Base-by-base conservation (phyloP, 2,888 invertebrate species). In the Xestia ashworthii region DNA sequence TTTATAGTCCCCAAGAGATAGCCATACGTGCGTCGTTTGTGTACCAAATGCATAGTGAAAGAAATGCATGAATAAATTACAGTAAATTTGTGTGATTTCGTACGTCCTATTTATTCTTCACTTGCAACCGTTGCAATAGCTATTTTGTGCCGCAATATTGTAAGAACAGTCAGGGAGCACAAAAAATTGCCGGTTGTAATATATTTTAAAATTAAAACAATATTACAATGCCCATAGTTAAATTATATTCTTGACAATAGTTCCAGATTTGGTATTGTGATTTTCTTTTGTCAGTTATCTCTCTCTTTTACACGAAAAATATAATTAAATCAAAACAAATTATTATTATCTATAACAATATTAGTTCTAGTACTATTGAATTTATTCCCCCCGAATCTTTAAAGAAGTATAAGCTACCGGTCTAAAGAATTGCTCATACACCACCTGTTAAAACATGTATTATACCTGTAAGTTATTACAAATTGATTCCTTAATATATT, bases 381-480 rank as follows among this genome's bases (percentile, higher is more conserved):
- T 66, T 58, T 70, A 67, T 68, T 64, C 55, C 74, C 84, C 79
- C 50, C 65, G 55, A 78, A 71, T 79, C 64, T 72, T 76, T 41
- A 79, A 71, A 80, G 53, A 81, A 87, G 77, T 79, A 78, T 86
- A 83, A 84, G 85, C 79, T 88, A 88, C 78, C 82, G 88, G 89
- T 89, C 89, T 91, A 90, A 84, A 91, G 84, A 94, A 96, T 96
- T 96, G 96, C 96, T 96, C 96, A 96, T 96, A 96, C 96, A 96
- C 96, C 96, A 95, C 95, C 94, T 94, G 93, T 94, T 89, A 89
- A 32, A 32, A 92, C 90, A 89, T 92, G 93, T 95, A 94, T 91
- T 94, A 94, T 92, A 90, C 91, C 91, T 90, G 91, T 94, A 94
- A 93, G 90, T 86, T 83, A 84, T 81, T 80, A 78, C 72, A 84